Conservation (phyloP, 2,113 vertebrate species). For the Toxostoma redivivum region DNA sequence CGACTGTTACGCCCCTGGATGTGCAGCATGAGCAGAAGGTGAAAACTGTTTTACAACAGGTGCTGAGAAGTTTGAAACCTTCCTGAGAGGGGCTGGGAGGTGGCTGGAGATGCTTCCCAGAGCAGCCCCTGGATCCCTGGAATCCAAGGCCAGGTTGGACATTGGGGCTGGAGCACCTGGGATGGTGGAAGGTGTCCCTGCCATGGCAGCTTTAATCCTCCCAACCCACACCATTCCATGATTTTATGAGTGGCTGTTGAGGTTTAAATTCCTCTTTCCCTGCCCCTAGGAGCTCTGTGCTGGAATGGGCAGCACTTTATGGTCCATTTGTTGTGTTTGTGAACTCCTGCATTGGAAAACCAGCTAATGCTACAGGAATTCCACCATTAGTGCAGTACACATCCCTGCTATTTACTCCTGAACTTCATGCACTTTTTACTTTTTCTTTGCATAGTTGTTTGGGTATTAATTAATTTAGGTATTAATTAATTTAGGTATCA, state of each 20-base stretch:
- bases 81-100: too few species aligned
- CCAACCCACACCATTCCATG: not conserved
- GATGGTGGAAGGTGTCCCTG: not conserved
- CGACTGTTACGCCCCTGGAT: not conserved
- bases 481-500: not conserved
- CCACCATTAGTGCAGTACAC: rapidly evolving
- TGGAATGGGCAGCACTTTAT: rapidly evolving
- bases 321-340: not conserved
- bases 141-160: rapidly evolving
- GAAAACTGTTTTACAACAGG: not conserved
- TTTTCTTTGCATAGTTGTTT: rapidly evolving
- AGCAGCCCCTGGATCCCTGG: not conserved
- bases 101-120: not conserved
- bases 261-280: not conserved
- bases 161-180: not conserved
- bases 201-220: not conserved
- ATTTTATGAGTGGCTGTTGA: not conserved
- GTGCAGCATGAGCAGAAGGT: not conserved
- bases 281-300: rapidly evolving
- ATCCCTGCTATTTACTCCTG: not conserved
- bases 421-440: not conserved
- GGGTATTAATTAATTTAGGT: not conserved
- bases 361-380: not conserved
- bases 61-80: not conserved
- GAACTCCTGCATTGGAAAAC: rapidly evolving